Conservation (phyloP, 2,113 vertebrate genomes). For the Microcebus tavaratra region DNA sequence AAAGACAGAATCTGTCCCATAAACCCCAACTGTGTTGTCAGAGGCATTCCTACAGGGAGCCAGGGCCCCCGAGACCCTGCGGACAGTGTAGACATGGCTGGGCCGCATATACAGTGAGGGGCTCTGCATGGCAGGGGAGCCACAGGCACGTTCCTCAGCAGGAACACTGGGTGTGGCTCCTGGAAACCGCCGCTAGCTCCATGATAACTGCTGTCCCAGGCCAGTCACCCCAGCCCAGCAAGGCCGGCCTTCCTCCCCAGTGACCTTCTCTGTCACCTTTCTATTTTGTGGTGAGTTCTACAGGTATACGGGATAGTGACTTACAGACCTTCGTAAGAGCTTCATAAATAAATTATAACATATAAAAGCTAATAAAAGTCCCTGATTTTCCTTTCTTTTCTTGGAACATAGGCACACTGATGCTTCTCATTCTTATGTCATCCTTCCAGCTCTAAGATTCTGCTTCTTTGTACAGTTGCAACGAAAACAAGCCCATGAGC, state of each 20-base stretch:
- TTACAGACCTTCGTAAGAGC: neutral
- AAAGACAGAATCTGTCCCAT: neutral
- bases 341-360: neutral
- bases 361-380: neutral
- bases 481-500: neutral
- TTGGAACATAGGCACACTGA: neutral
- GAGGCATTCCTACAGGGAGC: neutral
- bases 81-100: accelerated
- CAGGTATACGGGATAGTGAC: neutral
- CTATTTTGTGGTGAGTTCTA: neutral
- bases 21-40: neutral
- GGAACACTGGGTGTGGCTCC: too few relatives aligned
- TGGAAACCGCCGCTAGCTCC: neutral
- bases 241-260: accelerated
- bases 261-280: neutral
- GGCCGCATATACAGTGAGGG: too few relatives aligned
- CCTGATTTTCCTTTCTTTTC: neutral
- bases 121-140: neutral
- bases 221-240: neutral
- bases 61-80: accelerated
- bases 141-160: accelerated
- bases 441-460: too few relatives aligned
- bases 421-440: neutral
- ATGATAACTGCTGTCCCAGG: too few relatives aligned
- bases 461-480: neutral